Conservation (phyloP, 1,140 invertebrate genomes). For the Dreissena rostriformis region DNA sequence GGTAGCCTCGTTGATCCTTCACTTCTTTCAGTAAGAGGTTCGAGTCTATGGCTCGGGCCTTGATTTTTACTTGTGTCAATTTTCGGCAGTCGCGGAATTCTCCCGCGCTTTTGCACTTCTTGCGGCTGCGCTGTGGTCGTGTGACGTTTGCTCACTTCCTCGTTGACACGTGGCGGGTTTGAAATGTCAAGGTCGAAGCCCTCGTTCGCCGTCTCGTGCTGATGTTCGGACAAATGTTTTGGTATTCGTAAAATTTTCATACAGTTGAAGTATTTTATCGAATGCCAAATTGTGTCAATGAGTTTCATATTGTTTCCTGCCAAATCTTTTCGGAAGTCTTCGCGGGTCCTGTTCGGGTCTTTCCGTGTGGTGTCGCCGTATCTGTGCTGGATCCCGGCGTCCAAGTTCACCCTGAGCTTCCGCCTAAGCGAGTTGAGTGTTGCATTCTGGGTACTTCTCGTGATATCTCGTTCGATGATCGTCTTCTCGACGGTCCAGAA, state of each 20-base stretch:
- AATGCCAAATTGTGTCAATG: slow-evolving; percentile 47
- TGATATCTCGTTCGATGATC: slow-evolving; percentile 45
- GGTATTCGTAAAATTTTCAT: slow-evolving; percentile 46
- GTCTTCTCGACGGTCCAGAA: slow-evolving; percentile 52
- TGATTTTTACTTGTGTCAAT: slow-evolving; percentile 6
- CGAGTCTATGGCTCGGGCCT: slow-evolving; percentile 23
- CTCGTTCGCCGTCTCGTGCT: slow-evolving; percentile 17
- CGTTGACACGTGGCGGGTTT: neutral
- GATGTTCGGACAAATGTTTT: slow-evolving; percentile 38
- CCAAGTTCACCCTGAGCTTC: slow-evolving; percentile 46
- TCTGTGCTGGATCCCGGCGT: slow-evolving; percentile 29
- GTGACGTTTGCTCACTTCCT: slow-evolving; percentile 38
- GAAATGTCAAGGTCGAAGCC: slow-evolving; percentile 31
- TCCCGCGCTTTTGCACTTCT: slow-evolving; percentile 32
- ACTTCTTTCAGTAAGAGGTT: slow-evolving; percentile 23
- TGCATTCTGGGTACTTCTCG: slow-evolving; percentile 33
- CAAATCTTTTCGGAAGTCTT: slow-evolving; percentile 43
- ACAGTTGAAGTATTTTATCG: slow-evolving; percentile 53
- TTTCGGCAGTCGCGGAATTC: slow-evolving; percentile 31
- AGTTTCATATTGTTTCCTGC: slow-evolving; percentile 46
- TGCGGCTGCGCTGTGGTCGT: slow-evolving; percentile 47
- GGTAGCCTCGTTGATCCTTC: slow-evolving; percentile 12
- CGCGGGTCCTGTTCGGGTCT: slow-evolving; percentile 23
- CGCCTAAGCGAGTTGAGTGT: slow-evolving; percentile 35
- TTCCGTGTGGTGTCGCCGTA: slow-evolving; percentile 52